Base-by-base conservation (phyloP, 2,888 invertebrate genomes). In the Drosophila subsilvestris region DNA sequence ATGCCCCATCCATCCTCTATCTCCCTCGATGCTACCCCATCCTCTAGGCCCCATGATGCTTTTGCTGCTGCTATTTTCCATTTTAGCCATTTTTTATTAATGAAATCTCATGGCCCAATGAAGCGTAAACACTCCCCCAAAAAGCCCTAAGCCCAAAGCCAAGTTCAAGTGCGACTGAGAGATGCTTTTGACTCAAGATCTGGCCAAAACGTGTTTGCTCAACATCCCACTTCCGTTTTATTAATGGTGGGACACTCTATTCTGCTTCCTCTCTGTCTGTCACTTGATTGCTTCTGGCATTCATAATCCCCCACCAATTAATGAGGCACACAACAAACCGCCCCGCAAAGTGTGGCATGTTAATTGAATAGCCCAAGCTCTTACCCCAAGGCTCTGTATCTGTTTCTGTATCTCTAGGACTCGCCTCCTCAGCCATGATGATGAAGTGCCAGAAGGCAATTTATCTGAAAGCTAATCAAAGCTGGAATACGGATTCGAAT, bases 41-140 rank as follows among this genome's bases (percentile, higher is more conserved):
- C 14, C 32, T 37, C 32, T 5, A 14, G 32, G 32, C 5, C 12
- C 32, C 32, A 32, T 14, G 32, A 37, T 37, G 6, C 14, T n/a
- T 6, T 2, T 44, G 57, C 54, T 57, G 54, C 45, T 73, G 76
- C 74, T 83, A 63, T 81, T 85, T 86, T 84, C 73, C 74, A 77
- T 87, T 85, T 86, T 76, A 78, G 85, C 70, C 74, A 84, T 88
- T 88, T 85, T 87, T 89, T 86, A 89, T 88, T 86, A 88, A 89
- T 89, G 88, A 86, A 86, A 86, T 88, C 86, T 82, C 75, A 80
- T 86, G 83, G 84, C 79, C 77, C 86, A 86, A 89, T 89, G 89
- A 86, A 89, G 88, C 89, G 89, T 80, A 74, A 86, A 82, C 86
- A 66, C 53, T n/a, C 14, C 14, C 14, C 67, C 67, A 67, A 49